Evolutionary conservation across 2,797 vertebrate species (phyloP).

Genomic region (Chelmon rostratus): DNA sequence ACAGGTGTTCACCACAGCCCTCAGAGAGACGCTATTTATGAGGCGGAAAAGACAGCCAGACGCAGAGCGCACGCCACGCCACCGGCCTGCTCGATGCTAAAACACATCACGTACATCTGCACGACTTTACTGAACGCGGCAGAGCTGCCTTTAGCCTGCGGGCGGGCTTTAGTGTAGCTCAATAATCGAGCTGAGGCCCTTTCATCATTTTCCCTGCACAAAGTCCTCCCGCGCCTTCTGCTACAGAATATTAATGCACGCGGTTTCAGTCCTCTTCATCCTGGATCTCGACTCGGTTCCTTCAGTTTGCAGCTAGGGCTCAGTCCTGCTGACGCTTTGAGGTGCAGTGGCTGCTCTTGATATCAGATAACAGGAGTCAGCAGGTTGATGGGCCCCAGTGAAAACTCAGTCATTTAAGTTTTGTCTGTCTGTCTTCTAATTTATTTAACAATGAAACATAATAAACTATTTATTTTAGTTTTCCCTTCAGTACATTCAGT

Average conservation of each 20-base stretch:
- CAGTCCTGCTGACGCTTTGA: background rate
- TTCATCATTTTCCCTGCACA: conserved; percentile 12
- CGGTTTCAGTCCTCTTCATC: background rate
- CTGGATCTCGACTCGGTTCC: background rate
- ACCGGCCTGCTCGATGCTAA: conserved; percentile 84
- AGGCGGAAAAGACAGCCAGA: conserved; percentile 92
- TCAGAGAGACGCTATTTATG: conserved; percentile 97
- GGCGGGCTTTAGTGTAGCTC: conserved; percentile 4
- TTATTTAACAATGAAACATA: background rate
- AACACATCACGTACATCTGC: conserved; percentile 84
- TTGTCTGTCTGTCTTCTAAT: background rate
- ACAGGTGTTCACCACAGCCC: conserved; percentile 98
- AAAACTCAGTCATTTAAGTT: background rate
- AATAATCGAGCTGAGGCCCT: background rate
- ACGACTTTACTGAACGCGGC: conserved; percentile 74
- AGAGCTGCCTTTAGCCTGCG: background rate
- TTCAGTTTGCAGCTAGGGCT: background rate
- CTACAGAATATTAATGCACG: conserved; percentile 4
- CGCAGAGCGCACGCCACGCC: conserved; percentile 89
- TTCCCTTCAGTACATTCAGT: background rate
- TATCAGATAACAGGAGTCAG: no score
- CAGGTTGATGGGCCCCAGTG: no score
- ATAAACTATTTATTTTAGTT: background rate
- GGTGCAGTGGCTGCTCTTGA: background rate
- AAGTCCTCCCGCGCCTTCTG: background rate